Evolutionary conservation across 1,140 invertebrate genomes (phyloP).

Genomic region (Bombus difficillimus): DNA sequence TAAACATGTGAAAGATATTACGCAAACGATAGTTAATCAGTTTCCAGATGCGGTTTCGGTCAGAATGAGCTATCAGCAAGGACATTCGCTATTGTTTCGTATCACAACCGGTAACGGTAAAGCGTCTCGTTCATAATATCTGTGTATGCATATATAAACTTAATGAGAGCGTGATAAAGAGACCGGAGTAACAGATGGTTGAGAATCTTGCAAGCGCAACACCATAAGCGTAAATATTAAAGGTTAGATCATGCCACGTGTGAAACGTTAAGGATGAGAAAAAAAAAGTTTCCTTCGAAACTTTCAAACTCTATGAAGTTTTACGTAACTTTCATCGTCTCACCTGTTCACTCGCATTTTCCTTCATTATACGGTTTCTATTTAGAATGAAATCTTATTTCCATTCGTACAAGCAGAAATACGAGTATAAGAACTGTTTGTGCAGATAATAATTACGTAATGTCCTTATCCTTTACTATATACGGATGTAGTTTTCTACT

Average conservation of each 20-base stretch:
- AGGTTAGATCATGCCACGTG: not conserved
- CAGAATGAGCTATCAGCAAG: not conserved
- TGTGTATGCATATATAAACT: not conserved
- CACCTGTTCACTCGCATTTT: not conserved
- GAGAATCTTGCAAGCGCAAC: no score
- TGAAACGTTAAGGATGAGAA: not conserved
- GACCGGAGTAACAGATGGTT: not conserved
- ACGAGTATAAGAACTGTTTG: not conserved
- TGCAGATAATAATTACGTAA: not conserved
- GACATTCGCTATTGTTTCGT: constrained; percentile 45
- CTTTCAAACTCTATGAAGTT: not conserved
- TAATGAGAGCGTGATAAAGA: constrained; percentile 4
- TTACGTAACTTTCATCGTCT: not conserved
- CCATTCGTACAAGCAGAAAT: not conserved
- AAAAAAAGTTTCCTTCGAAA: not conserved
- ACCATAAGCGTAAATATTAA: not conserved
- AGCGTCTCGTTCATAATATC: not conserved
- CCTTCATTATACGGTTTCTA: not conserved
- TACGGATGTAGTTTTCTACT: no score
- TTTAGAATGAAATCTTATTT: not conserved
- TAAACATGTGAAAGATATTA: not conserved
- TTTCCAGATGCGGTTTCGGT: not conserved
- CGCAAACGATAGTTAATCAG: not conserved
- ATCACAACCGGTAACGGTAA: constrained; percentile 18
- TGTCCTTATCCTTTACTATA: no score